Evolutionary conservation across 1,140 invertebrate species (phyloP).

Genomic region (Heliconius eleuchia): DNA sequence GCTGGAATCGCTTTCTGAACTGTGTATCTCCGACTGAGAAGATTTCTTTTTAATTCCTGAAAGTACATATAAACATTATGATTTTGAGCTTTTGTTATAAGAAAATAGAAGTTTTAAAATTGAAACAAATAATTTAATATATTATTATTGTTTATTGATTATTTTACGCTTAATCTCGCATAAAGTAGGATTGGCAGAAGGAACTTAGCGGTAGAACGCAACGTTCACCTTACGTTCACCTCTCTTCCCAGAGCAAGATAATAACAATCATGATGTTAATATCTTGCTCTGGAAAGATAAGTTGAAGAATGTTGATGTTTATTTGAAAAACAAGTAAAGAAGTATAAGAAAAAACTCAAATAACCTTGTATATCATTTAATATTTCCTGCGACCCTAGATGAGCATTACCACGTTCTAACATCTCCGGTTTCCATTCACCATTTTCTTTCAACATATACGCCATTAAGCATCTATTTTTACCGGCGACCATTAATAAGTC

Average conservation of each 20-base stretch:
- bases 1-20: conserved; percentile 59
- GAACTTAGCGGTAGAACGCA: no score
- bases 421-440: conserved; percentile 62
- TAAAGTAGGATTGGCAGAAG: no score
- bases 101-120: no score
- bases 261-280: no score
- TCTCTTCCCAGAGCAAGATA: no score
- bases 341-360: background rate
- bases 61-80: background rate
- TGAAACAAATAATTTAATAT: no score
- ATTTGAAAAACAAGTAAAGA: background rate
- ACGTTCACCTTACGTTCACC: no score
- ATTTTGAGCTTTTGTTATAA: no score
- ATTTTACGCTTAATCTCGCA: no score
- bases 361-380: conserved; percentile 68
- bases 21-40: conserved; percentile 47
- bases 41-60: conserved; percentile 60
- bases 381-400: conserved; percentile 70
- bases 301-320: no score
- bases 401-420: conserved; percentile 60
- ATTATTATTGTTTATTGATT: no score
- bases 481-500: conserved; percentile 63
- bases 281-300: no score
- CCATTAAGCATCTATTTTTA: conserved; percentile 66
- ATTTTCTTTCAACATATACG: conserved; percentile 47